A percentile compares a stretch with the other conserved stretches of the same genome.
phyloP scores from a whole-genome alignment of 1,140 invertebrate species.

The Globodera rostochiensis region DNA sequence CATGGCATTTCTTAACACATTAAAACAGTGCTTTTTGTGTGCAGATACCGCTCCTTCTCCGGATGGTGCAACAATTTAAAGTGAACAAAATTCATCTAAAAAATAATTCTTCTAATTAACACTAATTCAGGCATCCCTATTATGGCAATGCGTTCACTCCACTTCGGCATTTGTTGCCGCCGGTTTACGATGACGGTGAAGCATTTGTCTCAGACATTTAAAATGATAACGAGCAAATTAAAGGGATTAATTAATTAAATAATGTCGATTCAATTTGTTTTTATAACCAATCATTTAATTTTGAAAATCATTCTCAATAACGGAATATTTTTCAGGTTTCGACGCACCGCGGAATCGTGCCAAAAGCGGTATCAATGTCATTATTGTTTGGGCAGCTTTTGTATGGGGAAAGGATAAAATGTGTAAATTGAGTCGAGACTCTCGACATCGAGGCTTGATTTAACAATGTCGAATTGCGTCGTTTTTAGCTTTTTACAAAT shows the following conservation, averaged over 20 bases:
- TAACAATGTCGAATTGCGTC: too few relatives aligned
- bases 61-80: slow-evolving; percentile 93
- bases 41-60: slow-evolving; percentile 75
- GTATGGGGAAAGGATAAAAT: not conserved
- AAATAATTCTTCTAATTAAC: slow-evolving; percentile 1
- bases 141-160: slow-evolving; percentile 75
- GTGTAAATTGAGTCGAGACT: not conserved
- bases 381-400: too few relatives aligned
- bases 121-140: slow-evolving; percentile 8
- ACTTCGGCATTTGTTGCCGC: slow-evolving; percentile 79
- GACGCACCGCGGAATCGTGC: slow-evolving; percentile 66
- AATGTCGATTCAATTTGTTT: not conserved
- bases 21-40: too few relatives aligned
- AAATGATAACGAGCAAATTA: not conserved
- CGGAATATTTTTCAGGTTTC: slow-evolving; percentile 34
- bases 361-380: slow-evolving; percentile 76
- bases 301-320: not conserved
- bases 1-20: too few relatives aligned
- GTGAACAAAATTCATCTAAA: slow-evolving; percentile 66
- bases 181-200: slow-evolving; percentile 92
- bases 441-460: too few relatives aligned
- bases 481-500: too few relatives aligned
- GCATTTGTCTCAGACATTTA: not conserved
- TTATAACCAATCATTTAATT: too few relatives aligned
- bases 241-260: not conserved